These are phyloP conservation scores for Scleropages formosus DNA, from an alignment of 2,797 vertebrate species.

Conservation along the genomic window DNA sequence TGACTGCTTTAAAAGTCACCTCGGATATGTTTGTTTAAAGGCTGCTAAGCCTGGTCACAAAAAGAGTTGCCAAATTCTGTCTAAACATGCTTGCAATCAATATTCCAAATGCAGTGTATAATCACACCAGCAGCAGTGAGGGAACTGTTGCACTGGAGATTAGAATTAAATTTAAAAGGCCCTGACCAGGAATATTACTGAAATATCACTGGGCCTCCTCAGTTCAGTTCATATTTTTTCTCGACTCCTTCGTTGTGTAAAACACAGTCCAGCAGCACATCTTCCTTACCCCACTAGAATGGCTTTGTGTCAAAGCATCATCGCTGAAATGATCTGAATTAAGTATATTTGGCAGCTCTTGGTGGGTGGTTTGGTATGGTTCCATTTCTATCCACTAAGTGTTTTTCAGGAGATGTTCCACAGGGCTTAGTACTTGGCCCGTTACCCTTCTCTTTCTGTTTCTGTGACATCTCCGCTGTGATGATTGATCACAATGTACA, in stretches of 20 bases:
- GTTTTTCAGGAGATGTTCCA: too few species aligned
- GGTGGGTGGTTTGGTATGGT: too few species aligned
- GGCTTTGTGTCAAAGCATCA: neutral
- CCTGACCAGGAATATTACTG: neutral
- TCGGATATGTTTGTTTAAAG: neutral
- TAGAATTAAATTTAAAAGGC: neutral
- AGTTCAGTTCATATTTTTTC: too few species aligned
- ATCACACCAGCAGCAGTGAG: slow-evolving; percentile 7
- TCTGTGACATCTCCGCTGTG: too few species aligned
- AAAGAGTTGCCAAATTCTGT: neutral
- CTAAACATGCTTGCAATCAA: neutral
- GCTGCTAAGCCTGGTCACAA: neutral
- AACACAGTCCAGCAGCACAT: neutral
- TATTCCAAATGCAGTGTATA: neutral
- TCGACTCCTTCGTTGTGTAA: too few species aligned
- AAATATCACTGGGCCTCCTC: too few species aligned
- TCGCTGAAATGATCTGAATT: neutral
- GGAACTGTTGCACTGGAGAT: neutral
- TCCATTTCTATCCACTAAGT: too few species aligned
- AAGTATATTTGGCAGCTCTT: too few species aligned
- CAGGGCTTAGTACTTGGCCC: too few species aligned
- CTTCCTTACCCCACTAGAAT: neutral
- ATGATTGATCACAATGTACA: too few species aligned
- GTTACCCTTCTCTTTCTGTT: too few species aligned
- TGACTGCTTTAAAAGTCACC: neutral